Percentiles rank a stretch among this genome's conserved stretches.
These are phyloP conservation scores for Chymomyza fuscimana DNA, from an alignment of 2,888 invertebrate species.

Conservation along the genomic window DNA sequence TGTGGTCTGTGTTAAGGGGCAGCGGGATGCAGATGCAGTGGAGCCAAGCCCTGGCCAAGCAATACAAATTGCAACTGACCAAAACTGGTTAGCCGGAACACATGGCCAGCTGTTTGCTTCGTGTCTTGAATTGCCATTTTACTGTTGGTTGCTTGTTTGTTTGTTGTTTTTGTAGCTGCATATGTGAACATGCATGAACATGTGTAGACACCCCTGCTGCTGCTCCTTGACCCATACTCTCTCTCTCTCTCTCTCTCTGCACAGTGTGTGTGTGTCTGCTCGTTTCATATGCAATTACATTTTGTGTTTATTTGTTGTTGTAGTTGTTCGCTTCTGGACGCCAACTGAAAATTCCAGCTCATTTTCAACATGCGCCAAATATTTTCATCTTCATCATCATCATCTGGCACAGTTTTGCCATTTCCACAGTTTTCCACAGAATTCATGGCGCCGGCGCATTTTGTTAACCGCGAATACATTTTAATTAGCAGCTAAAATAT, in stretches of 20 bases:
- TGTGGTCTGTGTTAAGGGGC: too few relatives aligned
- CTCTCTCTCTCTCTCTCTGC: too few relatives aligned
- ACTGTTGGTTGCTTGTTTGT: background rate
- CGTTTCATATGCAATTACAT: slow-evolving; percentile 52
- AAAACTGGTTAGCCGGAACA: background rate
- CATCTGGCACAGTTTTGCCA: background rate
- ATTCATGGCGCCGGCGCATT: slow-evolving; percentile 38
- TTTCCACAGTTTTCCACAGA: background rate
- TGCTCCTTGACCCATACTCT: background rate
- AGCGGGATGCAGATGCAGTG: background rate
- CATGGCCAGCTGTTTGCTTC: background rate
- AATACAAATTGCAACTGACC: slow-evolving; percentile 9
- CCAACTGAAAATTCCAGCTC: background rate
- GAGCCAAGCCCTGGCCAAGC: slow-evolving; percentile 4
- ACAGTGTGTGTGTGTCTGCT: background rate
- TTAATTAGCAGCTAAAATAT: slow-evolving; percentile 72
- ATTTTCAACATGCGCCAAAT: background rate
- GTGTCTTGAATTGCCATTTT: background rate
- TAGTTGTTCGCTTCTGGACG: background rate
- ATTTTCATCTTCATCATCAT: background rate
- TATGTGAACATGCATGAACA: background rate
- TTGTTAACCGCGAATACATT: slow-evolving; percentile 73
- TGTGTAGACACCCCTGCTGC: background rate
- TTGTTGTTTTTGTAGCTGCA: background rate
- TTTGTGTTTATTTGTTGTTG: slow-evolving; percentile 62